phyloP scores from a whole-genome alignment of 2,888 invertebrate genomes.

The Gerris lacustris region DNA sequence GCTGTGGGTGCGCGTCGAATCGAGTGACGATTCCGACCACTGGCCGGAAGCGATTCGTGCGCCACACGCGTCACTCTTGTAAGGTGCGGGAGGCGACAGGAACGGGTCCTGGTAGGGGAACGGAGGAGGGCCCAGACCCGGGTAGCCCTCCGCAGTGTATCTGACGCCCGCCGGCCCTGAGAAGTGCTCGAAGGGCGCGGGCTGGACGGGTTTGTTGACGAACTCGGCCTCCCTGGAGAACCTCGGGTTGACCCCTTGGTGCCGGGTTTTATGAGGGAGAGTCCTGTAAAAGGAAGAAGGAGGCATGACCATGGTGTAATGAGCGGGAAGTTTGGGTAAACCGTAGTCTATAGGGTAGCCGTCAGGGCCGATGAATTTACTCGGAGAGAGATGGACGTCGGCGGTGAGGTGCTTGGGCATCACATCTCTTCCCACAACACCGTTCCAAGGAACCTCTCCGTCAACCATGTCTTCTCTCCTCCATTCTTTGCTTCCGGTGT shows the following conservation, averaged over 20 bases:
- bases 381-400: slow-evolving; percentile 61
- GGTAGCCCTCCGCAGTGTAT: slow-evolving; percentile 71
- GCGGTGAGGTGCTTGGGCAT: slow-evolving; percentile 48
- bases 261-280: slow-evolving; percentile 55
- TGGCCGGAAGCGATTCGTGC: slow-evolving; percentile 24
- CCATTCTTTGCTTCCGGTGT: slow-evolving; percentile 46
- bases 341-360: slow-evolving; percentile 70
- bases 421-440: slow-evolving; percentile 37
- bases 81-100: slow-evolving; percentile 28
- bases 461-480: slow-evolving; percentile 38
- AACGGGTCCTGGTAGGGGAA: slow-evolving; percentile 25
- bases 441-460: slow-evolving; percentile 16
- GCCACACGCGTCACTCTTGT: slow-evolving; percentile 24
- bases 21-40: slow-evolving; percentile 29
- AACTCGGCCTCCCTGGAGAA: slow-evolving; percentile 53
- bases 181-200: slow-evolving; percentile 39
- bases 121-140: slow-evolving; percentile 41
- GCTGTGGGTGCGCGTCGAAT: slow-evolving; percentile 23
- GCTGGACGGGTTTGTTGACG: slow-evolving; percentile 42
- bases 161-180: slow-evolving; percentile 47
- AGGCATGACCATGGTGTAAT: slow-evolving; percentile 26
- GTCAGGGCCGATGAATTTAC: slow-evolving; percentile 57
- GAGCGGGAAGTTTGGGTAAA: slow-evolving; percentile 50
- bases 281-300: slow-evolving; percentile 48
- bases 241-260: slow-evolving; percentile 33